Base-by-base conservation (phyloP, 2,888 invertebrate species). In the Plagodis pulveraria region DNA sequence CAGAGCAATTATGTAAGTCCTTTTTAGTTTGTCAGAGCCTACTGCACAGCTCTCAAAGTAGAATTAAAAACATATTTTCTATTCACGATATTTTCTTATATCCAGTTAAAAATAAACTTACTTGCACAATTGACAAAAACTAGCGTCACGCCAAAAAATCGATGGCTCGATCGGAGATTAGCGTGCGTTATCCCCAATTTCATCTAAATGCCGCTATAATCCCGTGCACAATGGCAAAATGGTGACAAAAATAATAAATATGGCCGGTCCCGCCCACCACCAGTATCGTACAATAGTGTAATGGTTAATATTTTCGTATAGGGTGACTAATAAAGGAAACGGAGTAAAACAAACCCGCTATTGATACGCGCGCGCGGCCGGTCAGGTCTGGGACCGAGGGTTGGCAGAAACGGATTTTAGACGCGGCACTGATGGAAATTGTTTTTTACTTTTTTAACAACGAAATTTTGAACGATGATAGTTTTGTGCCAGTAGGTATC, bases 161-260 rank as follows among this genome's bases (percentile, higher is more conserved):
- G 86, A 89, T 89, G 76, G 64, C 69, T 76, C 80, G 85, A 84
- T 74, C 78, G 77, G 81, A 86, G 91, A 91, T 91, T 91, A 91
- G 85, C 77, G 72, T 73, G 74, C 87, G 74, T 89, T 91, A 92
- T 92, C 91, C 91, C 89, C 91, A 91, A 92, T 92, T 91, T 84
- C 86, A 92, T 92, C 92, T 92, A 91, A 92, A 92, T 90, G 89
- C 89, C 82, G 78, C 81, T 85, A 83, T 92, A 90, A 91, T 88
- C 90, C 89, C 74, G 51, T 66, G 81, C 80, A 92, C 92, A 92
- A 84, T 83, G 84, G 91, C 85, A 89, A 91, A 92, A 84, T 82
- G 85, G 92, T 86, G 91, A 91, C 91, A 90, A 89, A 91, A 92
- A 92, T 91, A 92, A 92, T 91, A 91, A 91, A 91, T 92, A 91